Percentiles rank a stretch among this genome's conserved stretches.
Evolutionary conservation across 2,797 vertebrate species (phyloP).

Genomic region (Danio aesculapii): DNA sequence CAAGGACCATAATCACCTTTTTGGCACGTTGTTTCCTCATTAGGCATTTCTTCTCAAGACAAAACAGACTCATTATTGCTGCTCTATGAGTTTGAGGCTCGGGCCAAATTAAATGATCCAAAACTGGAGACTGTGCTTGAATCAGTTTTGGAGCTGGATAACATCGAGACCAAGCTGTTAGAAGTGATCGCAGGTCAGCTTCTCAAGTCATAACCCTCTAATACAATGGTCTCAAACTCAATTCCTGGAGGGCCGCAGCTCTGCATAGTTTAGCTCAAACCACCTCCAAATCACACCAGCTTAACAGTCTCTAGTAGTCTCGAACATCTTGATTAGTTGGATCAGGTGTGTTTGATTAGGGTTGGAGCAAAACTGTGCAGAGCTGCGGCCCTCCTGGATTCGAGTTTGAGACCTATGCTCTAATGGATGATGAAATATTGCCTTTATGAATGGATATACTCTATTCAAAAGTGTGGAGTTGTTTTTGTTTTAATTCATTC

Average conservation of each 20-base stretch:
- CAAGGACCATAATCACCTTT: not conserved
- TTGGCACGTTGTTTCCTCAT: constrained; percentile 11
- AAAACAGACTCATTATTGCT: constrained; percentile 86
- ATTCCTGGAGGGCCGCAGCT: too few species aligned
- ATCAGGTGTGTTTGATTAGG: too few species aligned
- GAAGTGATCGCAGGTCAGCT: constrained; percentile 87
- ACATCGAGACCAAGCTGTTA: constrained; percentile 83
- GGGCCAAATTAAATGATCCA: constrained; percentile 88
- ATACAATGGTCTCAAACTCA: not conserved
- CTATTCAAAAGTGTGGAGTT: too few species aligned
- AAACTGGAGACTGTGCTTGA: constrained; percentile 83
- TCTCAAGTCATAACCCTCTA: not conserved
- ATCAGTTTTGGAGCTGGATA: constrained; percentile 84
- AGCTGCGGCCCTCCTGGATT: too few species aligned
- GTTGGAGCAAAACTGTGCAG: too few species aligned
- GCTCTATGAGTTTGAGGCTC: constrained; percentile 93
- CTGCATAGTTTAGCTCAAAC: too few species aligned
- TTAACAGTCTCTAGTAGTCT: too few species aligned
- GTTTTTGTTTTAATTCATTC: too few species aligned
- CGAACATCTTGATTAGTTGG: too few species aligned
- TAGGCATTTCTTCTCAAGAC: constrained; percentile 83
- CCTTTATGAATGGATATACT: not conserved
- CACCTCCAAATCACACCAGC: too few species aligned
- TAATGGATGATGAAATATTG: not conserved
- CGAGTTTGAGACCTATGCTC: too few species aligned